phyloP scores from a whole-genome alignment of 2,888 invertebrate genomes.

The Drosophila prostipennis region DNA sequence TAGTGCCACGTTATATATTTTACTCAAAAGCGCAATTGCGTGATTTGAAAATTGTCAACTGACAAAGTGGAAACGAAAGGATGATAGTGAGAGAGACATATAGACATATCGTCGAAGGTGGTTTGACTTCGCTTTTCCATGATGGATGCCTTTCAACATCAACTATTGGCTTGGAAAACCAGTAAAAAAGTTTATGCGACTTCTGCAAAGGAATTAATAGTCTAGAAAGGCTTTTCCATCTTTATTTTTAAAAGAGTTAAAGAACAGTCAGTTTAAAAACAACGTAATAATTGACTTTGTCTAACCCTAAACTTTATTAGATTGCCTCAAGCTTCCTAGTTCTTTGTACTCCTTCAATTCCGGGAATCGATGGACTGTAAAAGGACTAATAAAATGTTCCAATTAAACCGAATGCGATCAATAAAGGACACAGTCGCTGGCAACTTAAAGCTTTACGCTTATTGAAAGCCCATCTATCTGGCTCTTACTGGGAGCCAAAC shows the following conservation, averaged over 20 bases:
- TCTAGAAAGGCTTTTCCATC: no score
- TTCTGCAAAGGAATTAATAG: not conserved
- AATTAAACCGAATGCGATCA: constrained; percentile 40
- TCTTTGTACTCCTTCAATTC: not conserved
- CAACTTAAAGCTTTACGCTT: constrained; percentile 40
- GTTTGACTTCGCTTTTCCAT: not conserved
- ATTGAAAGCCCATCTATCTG: constrained; percentile 33
- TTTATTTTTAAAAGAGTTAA: not conserved
- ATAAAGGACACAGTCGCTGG: constrained; percentile 40
- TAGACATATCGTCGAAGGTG: not conserved
- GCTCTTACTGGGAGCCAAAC: constrained; percentile 20
- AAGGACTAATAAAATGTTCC: constrained; percentile 41
- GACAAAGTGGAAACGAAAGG: constrained; percentile 38
- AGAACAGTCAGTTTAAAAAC: no score
- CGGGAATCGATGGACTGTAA: constrained; percentile 29
- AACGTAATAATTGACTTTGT: no score
- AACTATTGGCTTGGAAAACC: not conserved
- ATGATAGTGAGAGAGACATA: not conserved
- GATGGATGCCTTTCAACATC: not conserved
- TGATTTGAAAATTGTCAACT: constrained; percentile 76
- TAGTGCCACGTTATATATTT: constrained; percentile 71
- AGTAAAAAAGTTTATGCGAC: not conserved
- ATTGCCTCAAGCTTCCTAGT: not conserved
- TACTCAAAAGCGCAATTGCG: constrained; percentile 71
- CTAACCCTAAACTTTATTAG: not conserved